Evolutionary conservation across 1,140 invertebrate genomes (phyloP), one percentile per base, ranked within the genome.

Genomic region (Xylocopa sonorina): DNA sequence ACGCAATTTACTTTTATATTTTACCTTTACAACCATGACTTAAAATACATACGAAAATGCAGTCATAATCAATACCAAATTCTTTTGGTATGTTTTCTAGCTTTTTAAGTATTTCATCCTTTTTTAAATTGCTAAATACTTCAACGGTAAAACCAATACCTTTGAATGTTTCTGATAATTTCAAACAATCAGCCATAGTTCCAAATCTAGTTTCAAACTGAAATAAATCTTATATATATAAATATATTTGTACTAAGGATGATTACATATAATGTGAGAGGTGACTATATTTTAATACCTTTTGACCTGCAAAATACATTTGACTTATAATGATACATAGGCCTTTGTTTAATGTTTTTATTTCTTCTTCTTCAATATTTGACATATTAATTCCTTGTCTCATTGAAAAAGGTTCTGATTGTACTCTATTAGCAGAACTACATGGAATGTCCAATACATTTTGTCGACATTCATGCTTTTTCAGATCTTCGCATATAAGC

Each of bases 251-350:
- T 6, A 63, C 27, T 50, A 32, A 50, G 32, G 7, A 18, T 21
- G 10, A 3, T 12, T 48, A 46, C 14, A 34, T 1, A 10, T 46
- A 29, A n/a, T n/a, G n/a, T n/a, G n/a, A n/a, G n/a, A n/a, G n/a
- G n/a, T 34, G 4, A 34, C 34, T 27, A 51, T n/a, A 7, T 16
- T 29, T 48, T 7, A 29, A 60, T 80, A 84, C 66, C 69, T 82
- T 76, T 41, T 34, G 0, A 46, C n/a, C 24, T 7, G 1, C 7
- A 41, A 85, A 89, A 58, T 24, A 51, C 43, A 72, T 88, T 67
- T 89, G 78, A 80, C 86, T 89, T 58, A 89, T 86, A 48, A 89
- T 87, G 27, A 89, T 51, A 38, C 82, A 87, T 12, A 87, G 57
- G 34, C 88, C 88, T 32, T 32, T 88, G 21, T 88, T 77, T 27